These are phyloP conservation scores for Semaprochilodus insignis DNA, from an alignment of 2,797 vertebrate species.

Conservation along the genomic window DNA sequence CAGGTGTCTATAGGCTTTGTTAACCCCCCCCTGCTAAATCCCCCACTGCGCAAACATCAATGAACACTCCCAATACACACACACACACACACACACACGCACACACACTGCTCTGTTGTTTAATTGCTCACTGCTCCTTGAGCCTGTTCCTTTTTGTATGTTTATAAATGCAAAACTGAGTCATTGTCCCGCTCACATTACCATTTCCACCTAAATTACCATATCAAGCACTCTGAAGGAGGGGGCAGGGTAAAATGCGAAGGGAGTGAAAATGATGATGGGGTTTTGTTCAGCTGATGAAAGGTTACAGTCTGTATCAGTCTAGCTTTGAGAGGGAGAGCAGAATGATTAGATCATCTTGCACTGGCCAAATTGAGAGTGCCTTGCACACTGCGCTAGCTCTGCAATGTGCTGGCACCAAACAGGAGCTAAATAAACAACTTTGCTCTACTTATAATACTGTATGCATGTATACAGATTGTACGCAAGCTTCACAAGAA, in stretches of 20 bases:
- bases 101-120: constrained; percentile 1
- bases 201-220: constrained; percentile 49
- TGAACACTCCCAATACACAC: neutral
- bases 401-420: neutral
- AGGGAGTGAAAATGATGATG: constrained; percentile 21
- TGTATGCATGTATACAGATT: too few relatives aligned
- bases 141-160: constrained; percentile 12
- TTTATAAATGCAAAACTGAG: constrained; percentile 41
- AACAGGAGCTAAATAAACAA: neutral
- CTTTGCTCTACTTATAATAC: neutral
- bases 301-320: constrained; percentile 17
- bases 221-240: constrained; percentile 45
- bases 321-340: constrained; percentile 7
- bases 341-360: constrained; percentile 5
- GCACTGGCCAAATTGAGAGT: neutral
- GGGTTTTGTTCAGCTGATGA: constrained; percentile 32
- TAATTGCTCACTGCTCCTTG: constrained; percentile 30
- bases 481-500: too few relatives aligned
- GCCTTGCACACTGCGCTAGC: neutral
- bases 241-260: constrained; percentile 18
- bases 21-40: constrained; percentile 22
- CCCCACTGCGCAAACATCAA: constrained; percentile 11
- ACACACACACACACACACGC: neutral
- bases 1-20: constrained; percentile 38
- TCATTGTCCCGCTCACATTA: constrained; percentile 46